Evolutionary conservation across 2,797 vertebrate species (phyloP), one percentile per base, ranked within the genome.

Genomic region (Myoxocephalus aenaeus): DNA sequence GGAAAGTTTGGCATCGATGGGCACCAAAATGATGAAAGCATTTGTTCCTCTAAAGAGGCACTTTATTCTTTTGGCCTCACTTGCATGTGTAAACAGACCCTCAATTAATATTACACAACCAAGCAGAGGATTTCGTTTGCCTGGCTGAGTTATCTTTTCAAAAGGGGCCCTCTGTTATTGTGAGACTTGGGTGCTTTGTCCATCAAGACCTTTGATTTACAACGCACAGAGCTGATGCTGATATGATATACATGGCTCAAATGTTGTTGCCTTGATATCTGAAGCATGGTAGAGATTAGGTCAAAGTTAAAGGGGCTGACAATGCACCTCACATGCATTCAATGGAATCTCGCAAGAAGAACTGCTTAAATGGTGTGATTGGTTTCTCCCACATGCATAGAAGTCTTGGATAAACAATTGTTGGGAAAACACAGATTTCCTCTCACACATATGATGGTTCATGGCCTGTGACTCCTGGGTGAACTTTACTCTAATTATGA

Each of bases 11-110:
- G 10, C 50, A 40, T 67, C 2, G 17, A 42, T 65, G 34, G 40
- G 44, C 54, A 73, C 1, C 1, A 79, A 67, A 76, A 56, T 80
- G 18, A 64, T 57, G 4, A 27, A 27, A 27, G 25, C 25, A 27
- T 27, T 27, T 27, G 25, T 27, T 1, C 25, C 25, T 27, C 25
- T 27, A 27, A 27, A 27, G 25, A 40, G 66, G 29, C 36, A 46
- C 32, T 76, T 64, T 74, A 63, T 83, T 70, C 42, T 62, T 76
- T 78, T 81, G 53, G 62, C 72, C 73, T 77, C 62, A 56, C 44
- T 87, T 68, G 62, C 38, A 74, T 50, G 51, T 74, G 83, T 70
- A 81, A 88, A 83, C 63, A 85, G 46, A 51, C 69, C 15, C 59
- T 48, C 65, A 85, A 85, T 89, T 77, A 72, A 54, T 73, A 75